Evolutionary conservation across 2,888 invertebrate species (phyloP).

Genomic region (Caenorhabditis sp.): DNA sequence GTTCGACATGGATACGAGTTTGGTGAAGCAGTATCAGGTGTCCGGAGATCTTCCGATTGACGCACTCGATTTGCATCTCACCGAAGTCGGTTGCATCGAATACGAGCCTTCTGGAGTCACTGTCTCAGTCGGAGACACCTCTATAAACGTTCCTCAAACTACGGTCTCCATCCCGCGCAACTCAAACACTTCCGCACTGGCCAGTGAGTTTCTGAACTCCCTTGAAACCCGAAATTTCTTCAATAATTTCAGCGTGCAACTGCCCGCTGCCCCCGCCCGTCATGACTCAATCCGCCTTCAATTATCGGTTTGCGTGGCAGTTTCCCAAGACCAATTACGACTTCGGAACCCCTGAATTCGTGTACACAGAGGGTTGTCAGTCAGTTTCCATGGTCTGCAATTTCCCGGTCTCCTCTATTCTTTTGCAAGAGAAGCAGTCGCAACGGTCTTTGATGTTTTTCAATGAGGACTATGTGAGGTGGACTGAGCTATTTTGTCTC

Average conservation of each 20-base stretch:
- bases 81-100: constrained; percentile 37
- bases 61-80: constrained; percentile 20
- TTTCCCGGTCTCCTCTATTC: neutral
- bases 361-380: constrained; percentile 21
- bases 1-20: constrained; percentile 10
- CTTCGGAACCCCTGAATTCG: constrained; percentile 18
- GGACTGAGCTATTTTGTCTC: too few species aligned
- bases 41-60: constrained; percentile 17
- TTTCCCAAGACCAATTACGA: constrained; percentile 21
- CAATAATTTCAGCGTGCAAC: constrained; percentile 20
- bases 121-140: neutral
- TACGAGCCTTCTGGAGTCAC: neutral
- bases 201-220: too few species aligned
- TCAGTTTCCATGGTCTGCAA: constrained; percentile 27
- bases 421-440: constrained; percentile 5
- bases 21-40: constrained; percentile 3
- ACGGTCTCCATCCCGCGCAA: too few species aligned
- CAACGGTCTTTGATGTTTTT: constrained; percentile 32
- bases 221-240: too few species aligned
- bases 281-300: constrained; percentile 27
- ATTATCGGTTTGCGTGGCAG: constrained; percentile 12
- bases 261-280: constrained; percentile 21
- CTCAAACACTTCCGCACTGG: too few species aligned
- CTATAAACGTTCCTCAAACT: too few species aligned
- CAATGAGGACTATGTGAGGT: constrained; percentile 24